Evolutionary conservation across 2,888 invertebrate species (phyloP).

Genomic region (Apodemia hepburni): DNA sequence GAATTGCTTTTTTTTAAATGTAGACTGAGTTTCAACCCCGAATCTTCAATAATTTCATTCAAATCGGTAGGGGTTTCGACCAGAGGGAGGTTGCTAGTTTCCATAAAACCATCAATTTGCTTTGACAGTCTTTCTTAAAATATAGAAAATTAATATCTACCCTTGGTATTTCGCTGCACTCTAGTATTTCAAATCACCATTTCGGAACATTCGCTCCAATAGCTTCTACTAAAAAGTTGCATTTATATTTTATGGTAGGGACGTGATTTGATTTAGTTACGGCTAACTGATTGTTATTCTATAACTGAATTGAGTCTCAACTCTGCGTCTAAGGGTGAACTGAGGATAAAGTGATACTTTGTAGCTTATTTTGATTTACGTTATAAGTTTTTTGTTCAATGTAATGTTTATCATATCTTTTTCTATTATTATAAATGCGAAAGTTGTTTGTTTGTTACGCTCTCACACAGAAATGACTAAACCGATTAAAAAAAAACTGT

Average conservation of each 20-base stretch:
- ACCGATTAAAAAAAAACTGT: no score
- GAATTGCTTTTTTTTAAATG: no score
- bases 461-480: no score
- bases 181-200: slow-evolving; percentile 47
- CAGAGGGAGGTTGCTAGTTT: slow-evolving; percentile 1
- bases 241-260: slow-evolving; percentile 42
- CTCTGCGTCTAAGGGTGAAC: slow-evolving; percentile 10
- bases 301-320: slow-evolving; percentile 18
- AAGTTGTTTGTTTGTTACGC: no score
- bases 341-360: slow-evolving; percentile 19
- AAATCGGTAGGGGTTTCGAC: no score
- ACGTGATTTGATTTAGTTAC: slow-evolving; percentile 36
- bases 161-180: slow-evolving; percentile 32
- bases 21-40: no score
- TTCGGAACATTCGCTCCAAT: slow-evolving; percentile 47
- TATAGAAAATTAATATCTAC: neutral
- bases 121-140: neutral
- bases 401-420: no score
- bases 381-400: neutral
- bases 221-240: slow-evolving; percentile 47
- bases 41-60: no score
- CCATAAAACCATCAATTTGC: neutral
- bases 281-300: slow-evolving; percentile 26
- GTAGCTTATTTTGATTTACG: slow-evolving; percentile 11
- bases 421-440: no score